Evolutionary conservation across 2,888 invertebrate species (phyloP), one percentile per base, ranked within the genome.

Genomic region (Gryllus longicercus): DNA sequence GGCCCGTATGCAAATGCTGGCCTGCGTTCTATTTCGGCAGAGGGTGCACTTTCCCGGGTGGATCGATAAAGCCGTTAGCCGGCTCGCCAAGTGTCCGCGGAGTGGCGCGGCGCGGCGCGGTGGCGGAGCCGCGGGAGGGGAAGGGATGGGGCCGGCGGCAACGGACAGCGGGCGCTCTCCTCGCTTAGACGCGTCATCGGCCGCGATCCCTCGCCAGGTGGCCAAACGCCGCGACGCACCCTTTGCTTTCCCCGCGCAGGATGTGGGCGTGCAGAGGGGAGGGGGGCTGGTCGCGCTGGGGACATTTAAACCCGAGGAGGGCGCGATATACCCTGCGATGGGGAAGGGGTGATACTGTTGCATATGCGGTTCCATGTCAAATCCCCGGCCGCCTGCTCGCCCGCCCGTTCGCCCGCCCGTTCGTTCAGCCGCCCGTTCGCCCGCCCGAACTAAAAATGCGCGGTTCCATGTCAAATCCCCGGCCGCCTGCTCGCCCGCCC

Each of bases 191-290:
- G 63, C 63, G 63, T 63, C 63, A 14, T 63, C 63, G 63, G 14
- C 63, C 38, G 63, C n/a, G 16, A n/a, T 63, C 63, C 16, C 63
- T n/a, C 16, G 63, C 63, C 63, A 63, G 63, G 63, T 63, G 63
- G 63, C 63, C n/a, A n/a, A 14, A 14, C 63, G 63, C 63, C 16
- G 63, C 63, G 63, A 14, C 14, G 63, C 63, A 63, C 63, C 63
- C 63, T 63, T 63, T 63, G 63, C 63, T n/a, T 63, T 63, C 63
- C 63, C 63, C 63, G 38, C 63, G 63, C 63, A 63, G 63, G 63
- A 63, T 63, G 63, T 63, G 63, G 63, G 63, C 63, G 63, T 8
- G 38, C 16, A 16, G 12, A 4, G 63, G 63, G 63, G 16, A n/a
- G 16, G n/a, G 63, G 16, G 18, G 63, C 18, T 16, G 63, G n/a